phyloP scores from a whole-genome alignment of 2,797 vertebrate species.

The Helarctos malayanus region DNA sequence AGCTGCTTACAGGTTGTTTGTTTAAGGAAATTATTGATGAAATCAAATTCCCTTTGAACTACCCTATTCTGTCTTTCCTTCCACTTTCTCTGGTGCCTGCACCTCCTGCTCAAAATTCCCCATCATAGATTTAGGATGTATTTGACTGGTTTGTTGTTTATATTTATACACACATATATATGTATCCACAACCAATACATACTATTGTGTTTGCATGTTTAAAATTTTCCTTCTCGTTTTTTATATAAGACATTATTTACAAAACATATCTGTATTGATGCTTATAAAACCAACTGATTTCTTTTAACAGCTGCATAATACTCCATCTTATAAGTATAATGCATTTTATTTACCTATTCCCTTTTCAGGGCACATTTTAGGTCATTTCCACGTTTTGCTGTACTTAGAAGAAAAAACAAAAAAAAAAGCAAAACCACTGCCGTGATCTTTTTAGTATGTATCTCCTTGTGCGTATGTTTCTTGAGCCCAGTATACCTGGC shows the following conservation, averaged over 20 bases:
- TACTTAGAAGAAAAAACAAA: neutral
- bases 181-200: neutral
- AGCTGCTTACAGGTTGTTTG: neutral
- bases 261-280: neutral
- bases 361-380: neutral
- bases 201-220: neutral
- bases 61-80: neutral
- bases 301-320: neutral
- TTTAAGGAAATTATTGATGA: neutral
- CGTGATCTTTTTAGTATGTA: neutral
- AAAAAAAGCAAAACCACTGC: neutral
- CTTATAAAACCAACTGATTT: neutral
- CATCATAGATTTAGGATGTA: neutral
- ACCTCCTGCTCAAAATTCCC: neutral
- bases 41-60: neutral
- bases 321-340: neutral
- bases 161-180: neutral
- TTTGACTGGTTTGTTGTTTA: neutral
- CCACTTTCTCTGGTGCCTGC: neutral
- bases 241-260: neutral
- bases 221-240: conserved; percentile 16
- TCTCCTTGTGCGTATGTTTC: neutral
- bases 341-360: neutral
- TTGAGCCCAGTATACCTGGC: neutral
- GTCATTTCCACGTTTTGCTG: neutral